Evolutionary conservation across 64 coral and sea anemone genomes (phyloP).

Genomic region (Cladopsammia gracilis): DNA sequence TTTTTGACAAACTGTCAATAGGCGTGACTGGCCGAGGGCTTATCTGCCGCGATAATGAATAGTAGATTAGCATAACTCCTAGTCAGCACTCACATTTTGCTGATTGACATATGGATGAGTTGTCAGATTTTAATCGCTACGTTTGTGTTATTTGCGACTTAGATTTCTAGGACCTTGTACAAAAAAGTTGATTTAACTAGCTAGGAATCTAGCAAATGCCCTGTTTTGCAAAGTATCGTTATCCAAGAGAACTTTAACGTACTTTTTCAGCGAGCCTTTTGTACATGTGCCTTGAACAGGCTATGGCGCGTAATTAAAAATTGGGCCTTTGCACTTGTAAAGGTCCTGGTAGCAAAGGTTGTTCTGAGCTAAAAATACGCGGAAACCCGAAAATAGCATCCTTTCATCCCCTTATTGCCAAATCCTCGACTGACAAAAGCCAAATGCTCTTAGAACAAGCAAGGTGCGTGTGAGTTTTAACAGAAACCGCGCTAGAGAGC

Average conservation of each 20-base stretch:
- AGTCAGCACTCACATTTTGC: conserved; percentile 84
- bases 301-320: not conserved
- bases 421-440: conserved; percentile 17
- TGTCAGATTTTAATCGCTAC: conserved; percentile 76
- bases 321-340: conserved; percentile 14
- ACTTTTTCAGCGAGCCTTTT: not conserved
- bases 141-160: not conserved
- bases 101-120: conserved; percentile 89
- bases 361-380: conserved; percentile 32
- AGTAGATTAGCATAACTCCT: conserved; percentile 91
- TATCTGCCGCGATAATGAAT: conserved; percentile 94
- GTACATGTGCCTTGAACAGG: not conserved
- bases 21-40: conserved; percentile 84
- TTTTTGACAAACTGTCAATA: conserved; percentile 71
- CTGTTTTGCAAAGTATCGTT: not conserved
- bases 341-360: not conserved
- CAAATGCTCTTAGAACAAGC: conserved; percentile 4
- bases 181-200: not conserved
- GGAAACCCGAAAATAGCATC: conserved; percentile 38
- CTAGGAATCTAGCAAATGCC: no score
- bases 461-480: not conserved
- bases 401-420: conserved; percentile 25
- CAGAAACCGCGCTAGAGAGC: not conserved
- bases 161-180: not conserved
- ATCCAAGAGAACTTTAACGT: not conserved